These are phyloP conservation scores for Ramphastos sulfuratus DNA, from an alignment of 2,113 vertebrate species.

Conservation along the genomic window DNA sequence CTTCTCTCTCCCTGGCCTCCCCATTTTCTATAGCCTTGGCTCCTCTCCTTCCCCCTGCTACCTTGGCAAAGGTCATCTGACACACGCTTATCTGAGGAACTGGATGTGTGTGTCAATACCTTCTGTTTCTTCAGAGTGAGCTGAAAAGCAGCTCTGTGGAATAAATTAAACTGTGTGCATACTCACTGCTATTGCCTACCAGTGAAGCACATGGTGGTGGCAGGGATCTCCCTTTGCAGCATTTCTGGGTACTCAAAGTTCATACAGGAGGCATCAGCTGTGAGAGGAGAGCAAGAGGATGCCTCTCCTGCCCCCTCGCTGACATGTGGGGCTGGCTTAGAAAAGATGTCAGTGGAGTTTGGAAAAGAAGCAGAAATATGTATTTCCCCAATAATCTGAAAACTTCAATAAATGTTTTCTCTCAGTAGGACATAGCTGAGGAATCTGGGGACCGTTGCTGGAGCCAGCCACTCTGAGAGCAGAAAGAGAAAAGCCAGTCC, in stretches of 20 bases:
- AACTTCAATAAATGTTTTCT: slow-evolving; percentile 71
- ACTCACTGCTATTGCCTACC: not conserved
- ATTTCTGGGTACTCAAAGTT: not conserved
- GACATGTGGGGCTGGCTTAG: not conserved
- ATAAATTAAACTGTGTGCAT: not conserved
- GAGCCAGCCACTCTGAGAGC: slow-evolving; percentile 53
- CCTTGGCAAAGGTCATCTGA: not conserved
- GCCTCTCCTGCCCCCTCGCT: not conserved
- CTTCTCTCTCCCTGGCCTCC: not conserved
- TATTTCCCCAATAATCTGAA: slow-evolving; percentile 69
- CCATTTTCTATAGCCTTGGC: fast-evolving
- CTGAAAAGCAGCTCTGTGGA: not conserved
- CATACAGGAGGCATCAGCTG: not conserved
- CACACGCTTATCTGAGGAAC: fast-evolving
- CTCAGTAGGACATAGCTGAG: slow-evolving; percentile 68
- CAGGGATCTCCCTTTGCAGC: not conserved
- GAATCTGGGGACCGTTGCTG: slow-evolving; percentile 57
- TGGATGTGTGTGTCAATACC: not conserved
- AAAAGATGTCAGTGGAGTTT: slow-evolving; percentile 5
- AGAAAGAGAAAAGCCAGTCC: slow-evolving; percentile 44
- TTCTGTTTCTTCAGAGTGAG: not conserved
- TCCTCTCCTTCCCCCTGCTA: not conserved
- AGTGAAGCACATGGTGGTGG: fast-evolving
- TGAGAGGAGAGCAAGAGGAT: not conserved
- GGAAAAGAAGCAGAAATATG: slow-evolving; percentile 64